These are phyloP conservation scores for Steinernema scapterisci DNA, from an alignment of 2,888 invertebrate genomes.

Conservation along the genomic window DNA sequence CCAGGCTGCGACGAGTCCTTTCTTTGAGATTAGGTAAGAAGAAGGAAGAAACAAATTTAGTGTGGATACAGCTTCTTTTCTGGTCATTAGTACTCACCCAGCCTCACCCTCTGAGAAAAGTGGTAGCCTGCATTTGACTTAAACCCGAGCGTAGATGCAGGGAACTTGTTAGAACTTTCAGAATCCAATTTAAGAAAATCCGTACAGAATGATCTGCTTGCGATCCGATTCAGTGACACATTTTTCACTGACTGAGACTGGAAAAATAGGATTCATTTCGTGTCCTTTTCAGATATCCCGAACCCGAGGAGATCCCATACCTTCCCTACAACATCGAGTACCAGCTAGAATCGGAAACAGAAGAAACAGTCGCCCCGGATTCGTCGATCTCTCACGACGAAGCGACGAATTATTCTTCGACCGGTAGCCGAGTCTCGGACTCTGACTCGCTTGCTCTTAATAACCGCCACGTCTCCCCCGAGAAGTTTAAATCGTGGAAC, in stretches of 20 bases:
- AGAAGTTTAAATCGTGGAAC: slow-evolving; percentile 50
- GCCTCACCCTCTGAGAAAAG: too few relatives aligned
- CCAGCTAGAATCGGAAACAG: slow-evolving; percentile 39
- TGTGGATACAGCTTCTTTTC: too few relatives aligned
- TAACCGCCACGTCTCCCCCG: slow-evolving; percentile 34
- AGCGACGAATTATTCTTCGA: slow-evolving; percentile 13
- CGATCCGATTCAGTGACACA: too few relatives aligned
- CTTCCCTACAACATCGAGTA: slow-evolving; percentile 52
- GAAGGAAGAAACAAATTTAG: too few relatives aligned
- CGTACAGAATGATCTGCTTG: too few relatives aligned
- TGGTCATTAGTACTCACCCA: too few relatives aligned
- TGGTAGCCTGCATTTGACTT: too few relatives aligned
- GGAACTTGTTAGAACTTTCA: too few relatives aligned
- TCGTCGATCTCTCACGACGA: slow-evolving; percentile 27
- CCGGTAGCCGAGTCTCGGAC: slow-evolving; percentile 32
- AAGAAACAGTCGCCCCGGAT: slow-evolving; percentile 27
- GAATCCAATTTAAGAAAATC: too few relatives aligned
- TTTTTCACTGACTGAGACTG: too few relatives aligned
- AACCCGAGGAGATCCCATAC: slow-evolving; percentile 48
- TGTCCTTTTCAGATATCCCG: slow-evolving; percentile 39
- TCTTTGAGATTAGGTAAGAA: slow-evolving; percentile 42
- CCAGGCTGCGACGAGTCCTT: slow-evolving; percentile 42
- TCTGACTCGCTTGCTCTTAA: background rate
- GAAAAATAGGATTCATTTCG: too few relatives aligned
- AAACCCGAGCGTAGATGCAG: too few relatives aligned